These are phyloP conservation scores for Solen grandis DNA, from an alignment of 1,140 invertebrate species.

Conservation along the genomic window DNA sequence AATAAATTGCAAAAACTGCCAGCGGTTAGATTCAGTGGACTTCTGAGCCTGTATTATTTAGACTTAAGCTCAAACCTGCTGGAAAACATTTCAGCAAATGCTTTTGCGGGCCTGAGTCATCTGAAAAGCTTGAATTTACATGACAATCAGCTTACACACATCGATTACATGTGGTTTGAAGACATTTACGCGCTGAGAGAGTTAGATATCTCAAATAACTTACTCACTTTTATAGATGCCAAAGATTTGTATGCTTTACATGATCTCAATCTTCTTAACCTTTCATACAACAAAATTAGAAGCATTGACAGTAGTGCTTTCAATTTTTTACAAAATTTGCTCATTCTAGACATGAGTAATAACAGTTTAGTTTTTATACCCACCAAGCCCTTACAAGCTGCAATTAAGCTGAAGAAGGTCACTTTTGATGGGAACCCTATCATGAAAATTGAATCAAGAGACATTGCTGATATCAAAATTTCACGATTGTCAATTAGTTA, in stretches of 20 bases:
- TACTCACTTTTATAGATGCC: slow-evolving; percentile 59
- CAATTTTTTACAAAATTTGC: slow-evolving; percentile 62
- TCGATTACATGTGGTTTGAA: slow-evolving; percentile 71
- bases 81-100: slow-evolving; percentile 67
- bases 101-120: slow-evolving; percentile 71
- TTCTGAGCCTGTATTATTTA: slow-evolving; percentile 66
- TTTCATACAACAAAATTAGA: slow-evolving; percentile 69
- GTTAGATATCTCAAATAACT: slow-evolving; percentile 70
- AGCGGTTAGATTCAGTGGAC: slow-evolving; percentile 72
- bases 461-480: slow-evolving; percentile 77
- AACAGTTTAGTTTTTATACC: slow-evolving; percentile 67
- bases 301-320: slow-evolving; percentile 65
- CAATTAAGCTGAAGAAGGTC: slow-evolving; percentile 70
- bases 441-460: slow-evolving; percentile 69
- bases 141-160: slow-evolving; percentile 65
- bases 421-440: slow-evolving; percentile 73
- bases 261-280: slow-evolving; percentile 68
- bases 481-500: slow-evolving; percentile 76
- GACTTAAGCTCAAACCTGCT: slow-evolving; percentile 72
- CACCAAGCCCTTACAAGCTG: slow-evolving; percentile 58
- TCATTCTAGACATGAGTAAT: slow-evolving; percentile 68
- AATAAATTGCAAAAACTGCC: slow-evolving; percentile 67
- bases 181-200: slow-evolving; percentile 66
- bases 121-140: slow-evolving; percentile 69
- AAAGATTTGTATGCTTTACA: slow-evolving; percentile 65